Base-by-base conservation (phyloP, 2,113 vertebrate species). In the Neopipo cinnamomea region DNA sequence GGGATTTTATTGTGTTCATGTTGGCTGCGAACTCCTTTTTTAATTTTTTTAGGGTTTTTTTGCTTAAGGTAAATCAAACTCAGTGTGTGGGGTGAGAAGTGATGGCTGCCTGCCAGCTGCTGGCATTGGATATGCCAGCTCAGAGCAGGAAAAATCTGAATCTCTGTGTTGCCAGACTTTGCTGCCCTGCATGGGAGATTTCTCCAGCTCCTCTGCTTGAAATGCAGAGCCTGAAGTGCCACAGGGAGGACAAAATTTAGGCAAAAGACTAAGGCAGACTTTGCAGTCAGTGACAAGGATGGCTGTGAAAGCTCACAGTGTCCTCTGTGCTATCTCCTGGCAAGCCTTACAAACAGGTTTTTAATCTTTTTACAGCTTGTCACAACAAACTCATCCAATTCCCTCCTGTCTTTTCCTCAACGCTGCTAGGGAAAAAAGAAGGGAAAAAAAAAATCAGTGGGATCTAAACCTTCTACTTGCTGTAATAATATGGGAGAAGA, bases 31-130 rank as follows among this genome's bases (percentile, higher is more conserved):
- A 72, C 31, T 33, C 1, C 9, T 13, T 58, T 71, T n/a, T 5
- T 25, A 9, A 16, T 22, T 23, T 44, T 8, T 22, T 41, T 44
- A 2, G 8, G 2, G 1, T 14, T 14, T 23, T 41, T 58, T 22
- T 33, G 6, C 24, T 21, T 22, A 11, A 56, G 7, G 30, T 14
- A 25, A 52, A 72, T 67, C 25, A 6, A 23, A 30, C 13, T 16
- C 15, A 3, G 33, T 15, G 42, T 31, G 49, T 22, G 41, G 14
- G n/a, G 31, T 0, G 2, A 56, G 78, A 41, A 42, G 85, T 0
- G 0, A 1, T 62, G 79, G 85, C 81, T 22, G 31, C 4, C 19
- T 8, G 63, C 90, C 85, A 61, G 44, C 76, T 52, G 65, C 41
- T 61, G 71, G 12, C 63, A 16, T 47, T 7, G 1, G 1, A 7